These are phyloP conservation scores for Babylonia areolata DNA, from an alignment of 1,140 invertebrate genomes.

Conservation along the genomic window DNA sequence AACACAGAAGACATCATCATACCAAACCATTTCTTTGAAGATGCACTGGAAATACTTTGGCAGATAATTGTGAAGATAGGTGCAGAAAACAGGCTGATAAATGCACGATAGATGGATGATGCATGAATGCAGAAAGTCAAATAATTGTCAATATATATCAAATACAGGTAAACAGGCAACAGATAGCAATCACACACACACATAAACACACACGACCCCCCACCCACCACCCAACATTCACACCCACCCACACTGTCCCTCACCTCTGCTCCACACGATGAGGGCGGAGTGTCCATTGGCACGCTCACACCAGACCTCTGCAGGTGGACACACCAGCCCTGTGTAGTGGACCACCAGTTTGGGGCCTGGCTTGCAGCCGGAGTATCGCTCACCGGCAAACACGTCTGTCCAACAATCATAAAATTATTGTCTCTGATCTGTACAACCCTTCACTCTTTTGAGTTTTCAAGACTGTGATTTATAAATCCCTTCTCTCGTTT, in stretches of 20 bases:
- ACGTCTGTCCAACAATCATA: slow-evolving; percentile 55
- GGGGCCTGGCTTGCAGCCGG: slow-evolving; percentile 73
- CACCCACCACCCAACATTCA: not conserved
- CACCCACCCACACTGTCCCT: slow-evolving; percentile 26
- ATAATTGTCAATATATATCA: too few relatives aligned
- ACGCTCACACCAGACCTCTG: slow-evolving; percentile 73
- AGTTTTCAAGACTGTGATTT: too few relatives aligned
- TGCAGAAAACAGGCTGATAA: too few relatives aligned
- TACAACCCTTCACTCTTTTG: too few relatives aligned
- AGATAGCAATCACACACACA: not conserved
- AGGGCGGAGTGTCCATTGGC: slow-evolving; percentile 75
- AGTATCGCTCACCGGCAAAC: slow-evolving; percentile 69
- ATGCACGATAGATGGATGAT: too few relatives aligned
- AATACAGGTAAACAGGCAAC: not conserved
- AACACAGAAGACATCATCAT: too few relatives aligned
- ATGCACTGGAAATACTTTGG: too few relatives aligned
- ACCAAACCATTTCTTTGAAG: too few relatives aligned
- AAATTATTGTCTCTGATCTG: too few relatives aligned
- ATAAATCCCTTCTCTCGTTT: too few relatives aligned
- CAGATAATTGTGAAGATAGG: too few relatives aligned
- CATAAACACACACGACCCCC: not conserved
- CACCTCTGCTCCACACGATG: slow-evolving; percentile 75
- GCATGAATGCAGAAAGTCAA: too few relatives aligned
- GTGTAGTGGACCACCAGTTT: slow-evolving; percentile 74
- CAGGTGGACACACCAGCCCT: slow-evolving; percentile 71